A percentile compares a stretch with the other conserved stretches of the same genome.
These are phyloP conservation scores for Lordiphosa mommai DNA, from an alignment of 1,140 invertebrate genomes.

Conservation along the genomic window DNA sequence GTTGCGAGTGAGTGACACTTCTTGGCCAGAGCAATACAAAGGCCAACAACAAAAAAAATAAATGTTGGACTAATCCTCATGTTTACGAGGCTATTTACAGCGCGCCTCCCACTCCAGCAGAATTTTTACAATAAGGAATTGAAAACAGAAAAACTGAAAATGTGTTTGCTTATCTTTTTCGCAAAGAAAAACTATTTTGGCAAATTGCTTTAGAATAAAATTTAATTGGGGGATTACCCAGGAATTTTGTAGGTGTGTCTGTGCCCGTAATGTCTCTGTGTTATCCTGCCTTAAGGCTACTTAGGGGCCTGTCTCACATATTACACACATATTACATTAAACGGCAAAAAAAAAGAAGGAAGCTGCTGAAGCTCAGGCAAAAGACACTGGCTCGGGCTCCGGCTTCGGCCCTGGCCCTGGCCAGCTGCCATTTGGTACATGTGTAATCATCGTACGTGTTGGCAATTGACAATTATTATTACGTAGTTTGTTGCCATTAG, in stretches of 20 bases:
- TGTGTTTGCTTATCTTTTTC: conserved; percentile 62
- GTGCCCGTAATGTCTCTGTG: conserved; percentile 17
- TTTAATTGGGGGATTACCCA: conserved; percentile 72
- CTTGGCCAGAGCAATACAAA: conserved; percentile 58
- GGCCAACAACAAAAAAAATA: conserved; percentile 12
- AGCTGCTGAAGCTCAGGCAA: background rate
- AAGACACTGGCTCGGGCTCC: conserved; percentile 11
- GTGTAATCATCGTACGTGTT: conserved; percentile 75
- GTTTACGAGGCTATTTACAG: conserved; percentile 74
- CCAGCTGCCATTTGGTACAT: conserved; percentile 60
- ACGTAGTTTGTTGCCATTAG: conserved; percentile 65
- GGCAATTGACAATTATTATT: conserved; percentile 77
- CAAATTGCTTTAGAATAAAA: conserved; percentile 77
- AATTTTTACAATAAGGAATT: conserved; percentile 63
- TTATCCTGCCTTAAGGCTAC: conserved; percentile 75
- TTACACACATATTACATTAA: conserved; percentile 73
- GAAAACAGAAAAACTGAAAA: conserved; percentile 32
- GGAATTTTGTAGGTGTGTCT: conserved; percentile 17
- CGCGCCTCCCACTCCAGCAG: conserved; percentile 52
- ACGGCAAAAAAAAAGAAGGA: conserved; percentile 22
- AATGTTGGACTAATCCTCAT: conserved; percentile 58
- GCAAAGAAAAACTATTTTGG: conserved; percentile 65
- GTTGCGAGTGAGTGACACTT: conserved; percentile 71
- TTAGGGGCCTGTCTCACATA: conserved; percentile 74
- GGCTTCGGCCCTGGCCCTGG: conserved; percentile 13